Percentiles rank a stretch among this genome's conserved stretches.
These are phyloP conservation scores for Setophaga coronata DNA, from an alignment of 2,113 vertebrate species.

Conservation along the genomic window DNA sequence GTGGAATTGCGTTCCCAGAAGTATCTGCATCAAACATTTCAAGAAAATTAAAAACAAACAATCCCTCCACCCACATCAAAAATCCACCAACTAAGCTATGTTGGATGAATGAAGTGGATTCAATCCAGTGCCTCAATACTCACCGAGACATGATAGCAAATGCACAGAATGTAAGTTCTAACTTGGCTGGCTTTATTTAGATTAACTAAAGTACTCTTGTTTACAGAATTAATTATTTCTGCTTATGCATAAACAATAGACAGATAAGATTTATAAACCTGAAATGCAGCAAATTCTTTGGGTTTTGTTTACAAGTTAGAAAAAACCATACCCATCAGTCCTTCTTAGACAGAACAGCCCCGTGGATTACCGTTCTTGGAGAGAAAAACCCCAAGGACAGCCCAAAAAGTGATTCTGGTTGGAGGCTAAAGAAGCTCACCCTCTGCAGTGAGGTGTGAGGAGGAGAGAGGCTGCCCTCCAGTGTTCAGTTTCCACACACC, in stretches of 20 bases:
- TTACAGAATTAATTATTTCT: background rate
- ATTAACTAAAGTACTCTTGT: background rate
- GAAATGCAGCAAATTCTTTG: background rate
- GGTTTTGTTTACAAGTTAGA: background rate
- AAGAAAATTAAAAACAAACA: background rate
- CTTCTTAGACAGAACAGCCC: background rate
- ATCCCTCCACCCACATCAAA: accelerated
- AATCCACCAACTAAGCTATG: background rate
- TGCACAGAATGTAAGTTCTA: background rate
- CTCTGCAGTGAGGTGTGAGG: background rate
- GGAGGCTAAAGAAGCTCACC: background rate
- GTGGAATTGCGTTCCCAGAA: background rate
- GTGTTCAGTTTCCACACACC: background rate
- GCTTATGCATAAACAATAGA: background rate
- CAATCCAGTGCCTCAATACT: background rate
- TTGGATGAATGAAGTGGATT: background rate
- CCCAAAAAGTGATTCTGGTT: accelerated
- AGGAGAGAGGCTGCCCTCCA: conserved; percentile 25
- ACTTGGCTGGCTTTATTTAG: background rate
- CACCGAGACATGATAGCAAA: background rate
- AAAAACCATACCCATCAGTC: background rate
- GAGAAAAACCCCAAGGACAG: accelerated
- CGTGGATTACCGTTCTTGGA: accelerated
- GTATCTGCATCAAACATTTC: background rate
- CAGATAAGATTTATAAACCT: background rate